Base-by-base conservation (phyloP, 2,113 vertebrate genomes). In the Ascaphus truei region DNA sequence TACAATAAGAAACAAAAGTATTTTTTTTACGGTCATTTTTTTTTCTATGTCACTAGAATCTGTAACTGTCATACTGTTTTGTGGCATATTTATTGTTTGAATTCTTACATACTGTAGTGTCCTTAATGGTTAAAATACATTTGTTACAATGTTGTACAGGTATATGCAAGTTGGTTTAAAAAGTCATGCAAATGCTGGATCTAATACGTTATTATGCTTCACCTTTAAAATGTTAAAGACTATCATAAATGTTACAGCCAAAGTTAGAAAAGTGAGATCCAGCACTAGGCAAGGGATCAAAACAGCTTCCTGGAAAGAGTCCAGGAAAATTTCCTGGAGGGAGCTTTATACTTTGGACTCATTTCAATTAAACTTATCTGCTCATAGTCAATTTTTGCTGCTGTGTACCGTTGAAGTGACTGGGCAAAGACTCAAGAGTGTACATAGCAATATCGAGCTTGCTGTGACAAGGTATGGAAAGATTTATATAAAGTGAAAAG, bases 311-410 rank as follows among this genome's bases (percentile, higher is more conserved):
- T 63, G 61, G 47, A 25, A 7, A 23, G 12, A 26, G 18, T 36
- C 61, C 61, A 63, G 61, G 61, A 51, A 63, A 31, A 51, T 34
- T 63, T 48, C 45, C 61, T 63, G 51, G 45, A 43, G 25, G 22
- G 20, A 63, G 20, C 30, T 48, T n/a, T n/a, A n/a, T n/a, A n/a
- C n/a, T n/a, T n/a, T n/a, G n/a, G n/a, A n/a, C n/a, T n/a, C n/a
- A n/a, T n/a, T n/a, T n/a, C n/a, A n/a, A n/a, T n/a, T n/a, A n/a
- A n/a, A n/a, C 15, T 9, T 59, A 13, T 59, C n/a, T 39, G 36
- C 25, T 22, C n/a, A 25, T 22, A 18, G 43, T 45, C 61, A 63
- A 37, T 3, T 10, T 36, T 50, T 18, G 10, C 27, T 62, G 41
- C 41, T 48, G 7, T 5, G 41, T 31, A 8, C 45, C 26, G 30